phyloP scores from a whole-genome alignment of 92 coral and sea anemone species.

The Phenganax marumi region DNA sequence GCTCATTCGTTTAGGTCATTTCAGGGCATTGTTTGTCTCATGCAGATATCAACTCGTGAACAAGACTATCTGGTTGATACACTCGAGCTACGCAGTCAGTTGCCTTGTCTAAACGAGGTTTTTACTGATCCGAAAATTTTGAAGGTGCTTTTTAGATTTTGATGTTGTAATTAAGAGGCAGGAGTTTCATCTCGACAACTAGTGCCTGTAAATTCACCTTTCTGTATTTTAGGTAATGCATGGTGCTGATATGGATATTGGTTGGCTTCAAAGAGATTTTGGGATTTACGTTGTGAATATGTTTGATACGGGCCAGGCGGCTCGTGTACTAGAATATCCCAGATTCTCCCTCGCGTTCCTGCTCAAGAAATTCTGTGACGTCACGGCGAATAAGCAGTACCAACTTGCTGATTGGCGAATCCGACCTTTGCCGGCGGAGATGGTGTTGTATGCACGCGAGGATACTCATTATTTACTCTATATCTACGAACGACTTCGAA shows the following conservation, averaged over 20 bases:
- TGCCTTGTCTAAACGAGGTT: conserved; percentile 70
- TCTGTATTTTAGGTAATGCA: conserved; percentile 67
- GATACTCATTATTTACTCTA: conserved; percentile 94
- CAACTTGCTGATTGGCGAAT: conserved; percentile 98
- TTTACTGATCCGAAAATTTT: conserved; percentile 81
- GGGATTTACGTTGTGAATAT: conserved; percentile 93
- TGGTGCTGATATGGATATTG: conserved; percentile 97
- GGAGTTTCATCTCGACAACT: background rate
- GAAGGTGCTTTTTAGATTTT: conserved; percentile 58
- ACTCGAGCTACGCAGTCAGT: conserved; percentile 76
- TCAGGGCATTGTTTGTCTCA: conserved; percentile 87
- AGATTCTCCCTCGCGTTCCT: conserved; percentile 79
- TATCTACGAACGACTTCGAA: conserved; percentile 81
- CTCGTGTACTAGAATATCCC: conserved; percentile 74
- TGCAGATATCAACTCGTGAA: conserved; percentile 92
- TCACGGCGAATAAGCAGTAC: conserved; percentile 92
- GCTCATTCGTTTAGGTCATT: conserved; percentile 92
- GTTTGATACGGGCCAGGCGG: conserved; percentile 98
- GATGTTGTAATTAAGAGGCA: background rate
- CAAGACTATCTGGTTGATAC: conserved; percentile 83
- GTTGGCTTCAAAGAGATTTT: conserved; percentile 95
- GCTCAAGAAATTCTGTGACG: conserved; percentile 86
- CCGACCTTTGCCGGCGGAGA: conserved; percentile 88
- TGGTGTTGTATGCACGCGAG: conserved; percentile 88
- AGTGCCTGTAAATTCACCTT: background rate